Base-by-base conservation (phyloP, 2,797 vertebrate genomes). In the Antrozous pallidus region DNA sequence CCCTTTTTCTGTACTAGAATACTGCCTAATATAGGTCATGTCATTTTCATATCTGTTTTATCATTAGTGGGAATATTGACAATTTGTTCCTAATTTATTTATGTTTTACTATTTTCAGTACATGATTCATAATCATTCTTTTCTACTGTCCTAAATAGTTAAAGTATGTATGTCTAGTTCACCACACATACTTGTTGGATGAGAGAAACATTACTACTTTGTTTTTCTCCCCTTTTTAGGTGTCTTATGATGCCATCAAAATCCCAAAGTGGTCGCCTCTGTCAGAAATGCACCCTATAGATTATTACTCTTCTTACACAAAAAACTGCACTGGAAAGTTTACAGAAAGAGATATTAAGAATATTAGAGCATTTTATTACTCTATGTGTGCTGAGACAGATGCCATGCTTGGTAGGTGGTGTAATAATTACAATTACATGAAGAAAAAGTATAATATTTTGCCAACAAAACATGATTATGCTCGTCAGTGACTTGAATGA, bases 341-440 rank as follows among this genome's bases (percentile, higher is more conserved):
- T 97, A 98, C 99, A 67, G 90, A 98, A 61, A 96, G 99, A 94
- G 99, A 99, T 98, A 98, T 99, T 87, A 98, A 93, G 98, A 97
- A 97, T 86, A 99, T 99, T 84, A 98, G 99, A 94, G 98, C 98
- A 54, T 99, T 99, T 98, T 99, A 99, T 98, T 99, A 99, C 88
- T 99, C 99, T 77, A 99, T 99, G 99, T 99, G 99, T 98, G 99
- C 99, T 0, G 99, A 99, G 96, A 98, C 99, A 73, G 99, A 99
- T 96, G 98, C 98, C 92, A 99, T 99, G 99, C 98, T 99, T 80
- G 99, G 99, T 99, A 96, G 95, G 98, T 98, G 69, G 71, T 83
- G 61, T 94, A 90, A 88, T 86, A 94, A 88, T 93, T 90, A 75
- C 82, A 95, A 92, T 88, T 81, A 31, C 51, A 69, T 90, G 49